These are phyloP conservation scores for Kryptolebias ocellatus DNA, from an alignment of 2,797 vertebrate species.

Conservation along the genomic window DNA sequence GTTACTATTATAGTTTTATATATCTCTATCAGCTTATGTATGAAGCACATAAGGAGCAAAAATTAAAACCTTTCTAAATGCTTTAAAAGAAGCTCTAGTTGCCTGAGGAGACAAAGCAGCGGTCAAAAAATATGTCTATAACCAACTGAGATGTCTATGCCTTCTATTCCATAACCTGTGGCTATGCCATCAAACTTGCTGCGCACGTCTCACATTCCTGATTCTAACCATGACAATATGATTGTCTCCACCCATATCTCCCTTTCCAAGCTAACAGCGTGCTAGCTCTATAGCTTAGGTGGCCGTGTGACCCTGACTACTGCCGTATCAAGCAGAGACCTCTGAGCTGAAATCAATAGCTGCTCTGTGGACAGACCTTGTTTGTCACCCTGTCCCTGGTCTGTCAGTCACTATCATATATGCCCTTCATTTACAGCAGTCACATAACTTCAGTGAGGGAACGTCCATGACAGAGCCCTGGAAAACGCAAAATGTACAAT, in stretches of 20 bases:
- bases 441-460: constrained; percentile 30
- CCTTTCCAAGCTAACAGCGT: constrained; percentile 55
- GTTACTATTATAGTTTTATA: no score
- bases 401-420: constrained; percentile 67
- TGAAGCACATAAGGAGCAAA: no score
- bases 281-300: constrained; percentile 53
- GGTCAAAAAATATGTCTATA: constrained; percentile 5
- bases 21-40: no score
- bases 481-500: constrained; percentile 49
- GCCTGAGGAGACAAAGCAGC: constrained; percentile 22
- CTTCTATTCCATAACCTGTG: constrained; percentile 18
- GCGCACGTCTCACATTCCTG: constrained; percentile 34
- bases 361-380: constrained; percentile 58
- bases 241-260: constrained; percentile 53
- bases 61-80: constrained; percentile 4
- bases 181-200: constrained; percentile 38
- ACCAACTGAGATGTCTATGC: constrained; percentile 1
- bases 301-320: constrained; percentile 68
- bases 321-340: constrained; percentile 67
- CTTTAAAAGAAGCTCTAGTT: constrained; percentile 21
- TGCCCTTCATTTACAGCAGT: constrained; percentile 51
- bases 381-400: constrained; percentile 74
- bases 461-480: constrained; percentile 50
- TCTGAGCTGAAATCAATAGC: constrained; percentile 78
- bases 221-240: constrained; percentile 54